Conservation (phyloP, 2,888 invertebrate species). For the Cantharis rufa region DNA sequence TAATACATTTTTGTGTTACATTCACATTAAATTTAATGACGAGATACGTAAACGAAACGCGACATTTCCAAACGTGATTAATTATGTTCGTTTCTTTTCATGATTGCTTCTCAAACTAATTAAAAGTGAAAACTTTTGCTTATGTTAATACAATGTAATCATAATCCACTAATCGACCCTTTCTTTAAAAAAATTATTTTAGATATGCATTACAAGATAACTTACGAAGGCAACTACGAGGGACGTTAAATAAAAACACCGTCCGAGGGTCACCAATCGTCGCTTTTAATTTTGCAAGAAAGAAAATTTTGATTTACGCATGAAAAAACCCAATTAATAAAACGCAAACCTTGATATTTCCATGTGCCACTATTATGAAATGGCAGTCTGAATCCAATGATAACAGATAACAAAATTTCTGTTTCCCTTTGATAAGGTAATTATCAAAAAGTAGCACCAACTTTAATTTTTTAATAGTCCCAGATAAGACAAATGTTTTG, state of each 20-base stretch:
- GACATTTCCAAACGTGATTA: background rate
- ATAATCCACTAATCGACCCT: background rate
- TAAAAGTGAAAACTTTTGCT: background rate
- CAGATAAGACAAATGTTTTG: background rate
- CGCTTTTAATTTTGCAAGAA: background rate
- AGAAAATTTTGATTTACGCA: background rate
- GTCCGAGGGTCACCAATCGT: background rate
- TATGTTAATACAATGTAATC: background rate
- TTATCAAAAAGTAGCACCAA: constrained; percentile 3
- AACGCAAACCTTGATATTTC: background rate
- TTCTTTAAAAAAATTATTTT: background rate
- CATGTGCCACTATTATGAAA: constrained; percentile 8
- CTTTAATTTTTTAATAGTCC: background rate
- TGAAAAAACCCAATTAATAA: background rate
- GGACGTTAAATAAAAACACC: background rate
- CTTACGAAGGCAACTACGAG: background rate
- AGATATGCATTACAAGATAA: background rate
- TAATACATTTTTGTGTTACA: background rate
- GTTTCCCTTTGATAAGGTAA: constrained; percentile 16
- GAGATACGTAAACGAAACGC: background rate
- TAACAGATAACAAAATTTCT: constrained; percentile 5
- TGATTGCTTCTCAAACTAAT: background rate
- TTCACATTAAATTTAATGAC: background rate
- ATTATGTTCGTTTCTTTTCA: background rate
- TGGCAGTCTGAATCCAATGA: constrained; percentile 3